Conservation (phyloP, 2,888 invertebrate species). For the Tricholauxania praeusta region DNA sequence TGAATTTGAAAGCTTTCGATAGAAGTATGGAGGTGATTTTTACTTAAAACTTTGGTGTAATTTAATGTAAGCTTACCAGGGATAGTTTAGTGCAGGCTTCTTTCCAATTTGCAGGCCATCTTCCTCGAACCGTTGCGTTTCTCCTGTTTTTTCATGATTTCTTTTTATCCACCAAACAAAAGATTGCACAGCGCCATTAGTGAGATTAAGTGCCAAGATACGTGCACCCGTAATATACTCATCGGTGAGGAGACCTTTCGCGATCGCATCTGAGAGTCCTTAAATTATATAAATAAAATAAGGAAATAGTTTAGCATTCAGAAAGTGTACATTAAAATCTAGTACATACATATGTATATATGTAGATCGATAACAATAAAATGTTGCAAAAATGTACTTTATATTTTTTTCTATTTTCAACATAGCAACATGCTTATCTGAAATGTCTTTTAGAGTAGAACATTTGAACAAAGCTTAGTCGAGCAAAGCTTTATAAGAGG, state of each 20-base stretch:
- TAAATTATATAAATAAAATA: constrained; percentile 55
- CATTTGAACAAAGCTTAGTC: no score
- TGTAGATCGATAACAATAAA: no score
- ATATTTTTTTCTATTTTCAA: not conserved
- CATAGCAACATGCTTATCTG: not conserved
- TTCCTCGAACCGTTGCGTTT: constrained; percentile 72
- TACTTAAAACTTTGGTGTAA: not conserved
- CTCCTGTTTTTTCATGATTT: constrained; percentile 60
- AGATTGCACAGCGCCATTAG: constrained; percentile 72
- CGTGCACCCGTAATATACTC: constrained; percentile 72
- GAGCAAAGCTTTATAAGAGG: no score
- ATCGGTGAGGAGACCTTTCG: constrained; percentile 78
- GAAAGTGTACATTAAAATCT: no score
- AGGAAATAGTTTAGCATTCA: not conserved
- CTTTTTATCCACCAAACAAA: constrained; percentile 74
- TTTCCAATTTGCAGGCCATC: constrained; percentile 72
- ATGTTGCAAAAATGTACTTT: no score
- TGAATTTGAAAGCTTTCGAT: constrained; percentile 13
- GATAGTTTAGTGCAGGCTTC: constrained; percentile 76
- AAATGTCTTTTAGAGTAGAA: no score
- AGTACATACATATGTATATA: no score
- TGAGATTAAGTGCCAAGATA: constrained; percentile 74
- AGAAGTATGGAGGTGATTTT: constrained; percentile 3
- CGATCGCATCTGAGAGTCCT: constrained; percentile 81
- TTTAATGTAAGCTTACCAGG: constrained; percentile 72